Conservation (phyloP, 2,797 vertebrate genomes). For the Karalla daura region DNA sequence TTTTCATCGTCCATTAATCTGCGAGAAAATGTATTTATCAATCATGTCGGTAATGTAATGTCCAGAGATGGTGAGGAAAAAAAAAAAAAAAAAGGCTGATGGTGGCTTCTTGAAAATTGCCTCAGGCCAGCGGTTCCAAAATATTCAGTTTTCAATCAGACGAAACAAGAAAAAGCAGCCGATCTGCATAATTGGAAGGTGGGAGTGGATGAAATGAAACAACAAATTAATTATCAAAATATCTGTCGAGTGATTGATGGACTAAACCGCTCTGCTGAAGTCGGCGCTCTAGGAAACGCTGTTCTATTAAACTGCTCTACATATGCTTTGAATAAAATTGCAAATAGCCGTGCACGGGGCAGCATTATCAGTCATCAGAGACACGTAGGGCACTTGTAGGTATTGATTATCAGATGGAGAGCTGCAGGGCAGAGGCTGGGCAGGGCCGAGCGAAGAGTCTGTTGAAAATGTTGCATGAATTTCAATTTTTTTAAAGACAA, state of each 20-base stretch:
- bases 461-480: too few species aligned
- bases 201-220: background rate
- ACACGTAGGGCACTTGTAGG: background rate
- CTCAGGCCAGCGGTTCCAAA: background rate
- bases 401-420: slow-evolving; percentile 16
- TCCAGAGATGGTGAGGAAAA: background rate
- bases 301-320: background rate
- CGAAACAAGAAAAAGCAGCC: background rate
- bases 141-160: background rate
- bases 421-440: too few species aligned
- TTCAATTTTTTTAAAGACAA: too few species aligned
- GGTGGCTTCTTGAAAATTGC: background rate
- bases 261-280: background rate
- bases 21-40: background rate
- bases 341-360: background rate
- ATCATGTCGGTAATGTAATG: background rate
- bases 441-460: too few species aligned
- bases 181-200: background rate
- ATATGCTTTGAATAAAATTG: background rate
- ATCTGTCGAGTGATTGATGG: background rate
- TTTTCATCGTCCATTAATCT: background rate
- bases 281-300: background rate
- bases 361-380: slow-evolving; percentile 7
- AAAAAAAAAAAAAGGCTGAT: too few species aligned
- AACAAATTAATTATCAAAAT: background rate